Base-by-base conservation (phyloP, 2,113 vertebrate species). In the Ailuropoda melanoleuca region DNA sequence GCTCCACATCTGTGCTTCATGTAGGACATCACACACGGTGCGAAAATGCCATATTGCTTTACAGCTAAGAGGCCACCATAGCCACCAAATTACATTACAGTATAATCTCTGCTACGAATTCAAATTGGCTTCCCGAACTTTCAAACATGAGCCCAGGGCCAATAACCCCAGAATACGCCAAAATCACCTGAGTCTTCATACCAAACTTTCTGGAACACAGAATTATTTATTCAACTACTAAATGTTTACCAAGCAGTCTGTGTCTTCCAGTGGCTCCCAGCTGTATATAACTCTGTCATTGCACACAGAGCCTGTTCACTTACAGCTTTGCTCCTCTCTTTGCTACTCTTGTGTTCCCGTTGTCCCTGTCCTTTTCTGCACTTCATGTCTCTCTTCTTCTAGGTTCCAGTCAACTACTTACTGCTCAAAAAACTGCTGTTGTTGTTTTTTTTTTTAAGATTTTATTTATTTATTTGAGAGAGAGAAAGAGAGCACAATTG, bases 321-420 rank as follows among this genome's bases (percentile, higher is more conserved):
- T 24, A 6, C 13, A 48, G 70, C 50, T 85, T 81, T 18, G 21
- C 21, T 60, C 64, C 60, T 81, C 53, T 31, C 31, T 85, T 78
- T 10, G 15, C 15, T 43, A 21, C 26, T 60, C 21, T 60, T 29
- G 15, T 18, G 8, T 43, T 3, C 9, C 29, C 6, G 21, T 23
- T 1, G 13, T 56, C 19, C 5, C 48, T 10, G 0, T 11, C n/a
- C 48, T 19, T 37, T 50, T 81, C 37, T 1, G 1, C 13, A 48
- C 8, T 17, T 8, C 21, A 6, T 6, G 18, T 34, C 50, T 85
- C 46, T 8, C 9, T 46, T 18, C 58, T 23, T 48, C 39, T 17
- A 4, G 55, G 5, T 26, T 58, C 50, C 19, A 26, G 10, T 53
- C 43, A 75, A 39, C 31, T 23, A 24, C 13, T 0, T 88, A 23